Evolutionary conservation across 2,113 vertebrate species (phyloP), one percentile per base, ranked within the genome.

Genomic region (Pandion haliaetus): DNA sequence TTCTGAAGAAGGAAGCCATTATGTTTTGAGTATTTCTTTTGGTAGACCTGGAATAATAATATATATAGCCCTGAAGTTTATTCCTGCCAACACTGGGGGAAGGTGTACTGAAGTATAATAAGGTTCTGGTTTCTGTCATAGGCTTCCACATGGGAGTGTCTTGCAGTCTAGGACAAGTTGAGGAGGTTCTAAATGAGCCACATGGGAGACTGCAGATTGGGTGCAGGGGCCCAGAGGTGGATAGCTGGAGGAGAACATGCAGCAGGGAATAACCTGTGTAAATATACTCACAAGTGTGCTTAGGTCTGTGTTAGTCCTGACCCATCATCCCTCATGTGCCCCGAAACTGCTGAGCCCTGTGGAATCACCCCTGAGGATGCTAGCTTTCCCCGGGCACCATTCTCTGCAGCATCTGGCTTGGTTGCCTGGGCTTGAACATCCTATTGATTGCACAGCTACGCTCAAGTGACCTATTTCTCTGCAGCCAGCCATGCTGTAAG

Each of bases 391-490:
- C 3, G 5, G 86, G 29, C 69, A 18, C 36, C 0, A 8, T 57
- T 42, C 19, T 77, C 24, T 3, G 2, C 44, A 52, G 84, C 34
- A 17, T 81, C 90, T 93, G 95, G 42, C 52, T 81, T 9, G 3
- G 36, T 20, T 54, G 79, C 26, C 63, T 11, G 31, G 50, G 71
- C 82, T 82, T 1, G 26, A 86, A n/a, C 80, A 67, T 77, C 50
- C 67, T 74, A 52, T 71, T 78, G 76, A 82, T 90, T 61, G 50
- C 82, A 49, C 50, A 54, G 88, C 78, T 52, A 31, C 0, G 7
- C 79, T 80, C 74, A 82, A 86, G 63, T 78, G 86, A 91, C 92
- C 90, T 88, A 83, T 77, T 92, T 95, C 59, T 92, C 63, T 3
- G 2, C 66, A 88, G 82, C 71, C 45, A 11, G 58, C 31, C 19